Evolutionary conservation across 2,797 vertebrate species (phyloP).

Genomic region (Muscicapa comitata): DNA sequence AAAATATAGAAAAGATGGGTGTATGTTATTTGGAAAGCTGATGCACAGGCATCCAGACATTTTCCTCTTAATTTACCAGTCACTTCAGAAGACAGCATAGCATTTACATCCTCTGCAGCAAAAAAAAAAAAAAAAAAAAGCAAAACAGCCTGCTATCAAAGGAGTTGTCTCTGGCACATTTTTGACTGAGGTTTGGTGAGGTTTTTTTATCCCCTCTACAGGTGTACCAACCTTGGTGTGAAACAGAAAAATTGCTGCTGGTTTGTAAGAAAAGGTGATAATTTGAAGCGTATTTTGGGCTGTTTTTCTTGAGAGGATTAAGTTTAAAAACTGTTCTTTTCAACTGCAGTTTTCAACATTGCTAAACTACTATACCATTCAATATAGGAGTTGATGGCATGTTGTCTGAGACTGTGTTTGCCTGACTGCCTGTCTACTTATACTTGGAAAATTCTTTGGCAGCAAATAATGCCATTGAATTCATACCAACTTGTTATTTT

Average conservation of each 20-base stretch:
- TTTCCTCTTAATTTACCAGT: background rate
- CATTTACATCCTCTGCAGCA: background rate
- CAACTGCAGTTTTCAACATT: background rate
- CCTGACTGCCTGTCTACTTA: background rate
- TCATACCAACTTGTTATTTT: background rate
- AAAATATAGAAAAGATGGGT: background rate
- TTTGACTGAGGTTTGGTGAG: background rate
- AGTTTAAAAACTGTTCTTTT: background rate
- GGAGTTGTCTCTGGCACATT: background rate
- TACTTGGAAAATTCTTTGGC: background rate
- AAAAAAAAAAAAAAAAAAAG: background rate
- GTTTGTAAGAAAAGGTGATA: background rate
- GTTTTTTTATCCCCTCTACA: background rate
- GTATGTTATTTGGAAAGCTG: background rate
- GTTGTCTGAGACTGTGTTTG: background rate
- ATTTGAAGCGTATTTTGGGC: background rate
- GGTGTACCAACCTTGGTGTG: background rate
- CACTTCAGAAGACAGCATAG: background rate
- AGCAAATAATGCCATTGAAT: background rate
- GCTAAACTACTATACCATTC: background rate
- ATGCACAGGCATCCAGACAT: background rate
- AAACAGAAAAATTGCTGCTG: conserved; percentile 6
- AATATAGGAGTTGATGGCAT: background rate
- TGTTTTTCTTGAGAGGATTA: background rate
- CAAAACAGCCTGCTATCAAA: background rate